Percentiles rank a stretch among this genome's conserved stretches.
Conservation (phyloP, 92 coral and sea anemone species). For the Zoanthus solanderi region DNA sequence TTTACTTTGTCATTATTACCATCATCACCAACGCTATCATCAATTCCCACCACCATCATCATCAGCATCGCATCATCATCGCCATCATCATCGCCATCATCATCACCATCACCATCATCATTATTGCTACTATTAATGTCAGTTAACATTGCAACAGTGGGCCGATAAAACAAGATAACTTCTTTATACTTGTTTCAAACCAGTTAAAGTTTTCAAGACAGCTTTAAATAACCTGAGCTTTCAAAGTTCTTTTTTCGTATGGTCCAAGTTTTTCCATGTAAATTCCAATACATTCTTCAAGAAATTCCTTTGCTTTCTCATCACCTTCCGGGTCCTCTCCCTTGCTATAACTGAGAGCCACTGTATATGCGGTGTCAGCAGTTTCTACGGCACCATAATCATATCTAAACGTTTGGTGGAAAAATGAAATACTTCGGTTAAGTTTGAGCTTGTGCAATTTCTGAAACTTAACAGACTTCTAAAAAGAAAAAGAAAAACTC, state of each 20-base stretch:
- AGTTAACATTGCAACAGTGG: too few species aligned
- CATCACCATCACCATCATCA: not conserved
- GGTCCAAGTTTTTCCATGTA: conserved; percentile 81
- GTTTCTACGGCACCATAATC: conserved; percentile 73
- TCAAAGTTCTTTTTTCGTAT: conserved; percentile 76
- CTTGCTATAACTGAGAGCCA: conserved; percentile 33
- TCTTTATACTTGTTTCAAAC: too few species aligned
- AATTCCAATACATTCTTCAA: conserved; percentile 74
- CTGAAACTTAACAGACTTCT: too few species aligned
- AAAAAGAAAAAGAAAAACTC: too few species aligned
- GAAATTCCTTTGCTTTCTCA: conserved; percentile 57
- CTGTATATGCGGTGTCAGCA: conserved; percentile 81
- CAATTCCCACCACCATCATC: not conserved
- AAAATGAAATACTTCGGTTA: not conserved
- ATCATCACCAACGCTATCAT: not conserved
- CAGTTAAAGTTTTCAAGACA: not conserved
- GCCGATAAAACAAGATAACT: too few species aligned
- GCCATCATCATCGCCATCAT: not conserved
- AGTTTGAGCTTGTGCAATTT: too few species aligned
- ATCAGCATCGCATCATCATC: not conserved
- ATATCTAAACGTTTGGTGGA: conserved; percentile 47
- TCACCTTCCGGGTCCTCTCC: conserved; percentile 7
- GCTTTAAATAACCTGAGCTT: conserved; percentile 72
- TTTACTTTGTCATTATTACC: not conserved
- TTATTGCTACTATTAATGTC: not conserved